Base-by-base conservation (phyloP, 2,797 vertebrate genomes). In the Clarias pachynema region DNA sequence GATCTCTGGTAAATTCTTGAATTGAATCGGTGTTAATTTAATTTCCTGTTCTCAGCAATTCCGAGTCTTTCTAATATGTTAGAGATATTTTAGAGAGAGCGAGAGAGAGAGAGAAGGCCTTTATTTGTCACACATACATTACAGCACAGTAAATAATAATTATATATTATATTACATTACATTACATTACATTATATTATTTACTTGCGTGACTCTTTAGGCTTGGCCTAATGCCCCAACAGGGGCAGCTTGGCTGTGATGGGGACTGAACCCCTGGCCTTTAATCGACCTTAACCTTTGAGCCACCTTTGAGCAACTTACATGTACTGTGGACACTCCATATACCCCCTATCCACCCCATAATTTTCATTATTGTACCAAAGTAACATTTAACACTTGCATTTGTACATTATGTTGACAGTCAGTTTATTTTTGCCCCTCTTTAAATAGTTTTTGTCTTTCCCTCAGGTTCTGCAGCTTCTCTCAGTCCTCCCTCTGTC, bases 401-500 rank as follows among this genome's bases (percentile, higher is more conserved):
- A 40, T 77, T 75, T 75, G 29, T 75, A 49, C 10, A 5, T 75
- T 78, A 62, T 10, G 20, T 0, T 63, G 20, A 24, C 56, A 49
- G 10, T 10, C 8, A 26, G 14, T 0, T 1, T 56, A 34, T 22
- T 74, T 15, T 69, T 20, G 53, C 15, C 69, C 53, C 70, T 10
- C 24, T 10, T 56, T 78, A 82, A 82, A 26, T 84, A 3, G 0
- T 77, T 31, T 56, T 56, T 74, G 56, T 56, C 20, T 74, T 49
- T 84, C 68, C 34, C 37, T 63, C 94, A 99, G 97, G 94, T 97
- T 73, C 92, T 99, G 86, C 95, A 94, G 83, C 92, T 95, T 90
- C 91, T 98, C 86, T 92, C 93, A 77, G 88, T 88, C 86, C 90
- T 96, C 90, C 92, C 95, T 87, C 88, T 92, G 31, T 91, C 87